These are phyloP conservation scores for Drosophila burlai DNA, from an alignment of 1,140 invertebrate genomes.

Conservation along the genomic window DNA sequence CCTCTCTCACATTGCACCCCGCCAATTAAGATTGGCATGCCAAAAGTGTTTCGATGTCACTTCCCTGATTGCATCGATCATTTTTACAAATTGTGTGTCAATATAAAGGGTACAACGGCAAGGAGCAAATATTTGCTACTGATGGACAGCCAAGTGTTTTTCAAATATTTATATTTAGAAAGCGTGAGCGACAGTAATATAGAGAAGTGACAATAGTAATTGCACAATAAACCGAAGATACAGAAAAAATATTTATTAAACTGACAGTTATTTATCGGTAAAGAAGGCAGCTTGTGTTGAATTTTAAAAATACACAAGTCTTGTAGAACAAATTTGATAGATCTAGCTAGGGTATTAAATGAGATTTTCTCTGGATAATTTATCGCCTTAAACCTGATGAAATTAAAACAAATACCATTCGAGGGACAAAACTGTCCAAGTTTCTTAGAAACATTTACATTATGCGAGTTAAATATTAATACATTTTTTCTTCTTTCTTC, in stretches of 20 bases:
- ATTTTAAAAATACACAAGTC: background rate
- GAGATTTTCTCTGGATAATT: too few relatives aligned
- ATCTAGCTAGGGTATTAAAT: too few relatives aligned
- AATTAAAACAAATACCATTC: too few relatives aligned
- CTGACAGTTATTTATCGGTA: background rate
- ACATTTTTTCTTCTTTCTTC: background rate
- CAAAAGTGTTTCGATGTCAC: conserved; percentile 34
- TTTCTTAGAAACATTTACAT: background rate
- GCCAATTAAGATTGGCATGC: conserved; percentile 1
- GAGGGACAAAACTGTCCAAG: background rate
- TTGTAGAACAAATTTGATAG: background rate
- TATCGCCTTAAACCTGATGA: too few relatives aligned
- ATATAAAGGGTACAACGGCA: conserved; percentile 3
- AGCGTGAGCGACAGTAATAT: background rate
- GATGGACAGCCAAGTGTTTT: conserved; percentile 10
- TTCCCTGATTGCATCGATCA: conserved; percentile 17
- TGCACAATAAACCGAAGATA: background rate
- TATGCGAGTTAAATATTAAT: background rate
- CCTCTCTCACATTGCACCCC: background rate
- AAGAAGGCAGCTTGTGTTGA: background rate
- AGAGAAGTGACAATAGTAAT: background rate
- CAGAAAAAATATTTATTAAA: background rate
- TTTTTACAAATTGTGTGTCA: conserved; percentile 59
- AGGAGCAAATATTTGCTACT: conserved; percentile 8
- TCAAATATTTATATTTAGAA: conserved; percentile 13